Percentiles rank a stretch among this genome's conserved stretches.
Conservation (phyloP, 2,888 invertebrate species). For the Gari tellinella region DNA sequence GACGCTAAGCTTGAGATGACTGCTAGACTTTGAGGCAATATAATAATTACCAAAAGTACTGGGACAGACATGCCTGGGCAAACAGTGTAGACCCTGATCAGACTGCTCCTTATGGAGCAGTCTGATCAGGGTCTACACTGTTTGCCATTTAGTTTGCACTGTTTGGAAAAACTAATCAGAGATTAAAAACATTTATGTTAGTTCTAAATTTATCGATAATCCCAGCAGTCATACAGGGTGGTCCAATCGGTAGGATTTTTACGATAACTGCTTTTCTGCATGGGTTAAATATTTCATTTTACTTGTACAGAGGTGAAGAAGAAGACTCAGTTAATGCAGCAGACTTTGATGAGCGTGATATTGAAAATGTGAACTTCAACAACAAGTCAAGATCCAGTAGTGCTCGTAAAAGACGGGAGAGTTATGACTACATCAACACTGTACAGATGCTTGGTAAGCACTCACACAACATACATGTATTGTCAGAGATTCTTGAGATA, state of each 20-base stretch:
- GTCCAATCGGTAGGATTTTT: neutral
- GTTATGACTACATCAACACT: constrained; percentile 82
- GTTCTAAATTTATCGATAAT: too few relatives aligned
- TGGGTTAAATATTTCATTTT: neutral
- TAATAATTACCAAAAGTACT: too few relatives aligned
- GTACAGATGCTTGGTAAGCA: constrained; percentile 81
- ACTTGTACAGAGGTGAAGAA: constrained; percentile 42
- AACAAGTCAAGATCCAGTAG: constrained; percentile 61
- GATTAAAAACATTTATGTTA: too few relatives aligned
- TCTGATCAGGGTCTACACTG: too few relatives aligned
- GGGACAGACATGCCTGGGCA: too few relatives aligned
- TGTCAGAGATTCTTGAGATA: neutral
- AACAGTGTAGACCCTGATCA: too few relatives aligned
- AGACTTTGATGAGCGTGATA: constrained; percentile 78
- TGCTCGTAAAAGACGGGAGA: constrained; percentile 77
- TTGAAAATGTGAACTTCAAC: constrained; percentile 72
- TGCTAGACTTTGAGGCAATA: too few relatives aligned
- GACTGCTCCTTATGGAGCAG: too few relatives aligned
- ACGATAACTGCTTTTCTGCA: neutral
- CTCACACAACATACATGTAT: neutral
- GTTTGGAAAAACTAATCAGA: too few relatives aligned
- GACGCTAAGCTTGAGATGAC: too few relatives aligned
- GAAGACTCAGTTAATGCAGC: constrained; percentile 60
- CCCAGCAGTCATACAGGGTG: too few relatives aligned
- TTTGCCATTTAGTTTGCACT: too few relatives aligned